Percentiles rank a stretch among this genome's conserved stretches.
Conservation (phyloP, 2,888 invertebrate genomes). For the Ormyrus thymus region DNA sequence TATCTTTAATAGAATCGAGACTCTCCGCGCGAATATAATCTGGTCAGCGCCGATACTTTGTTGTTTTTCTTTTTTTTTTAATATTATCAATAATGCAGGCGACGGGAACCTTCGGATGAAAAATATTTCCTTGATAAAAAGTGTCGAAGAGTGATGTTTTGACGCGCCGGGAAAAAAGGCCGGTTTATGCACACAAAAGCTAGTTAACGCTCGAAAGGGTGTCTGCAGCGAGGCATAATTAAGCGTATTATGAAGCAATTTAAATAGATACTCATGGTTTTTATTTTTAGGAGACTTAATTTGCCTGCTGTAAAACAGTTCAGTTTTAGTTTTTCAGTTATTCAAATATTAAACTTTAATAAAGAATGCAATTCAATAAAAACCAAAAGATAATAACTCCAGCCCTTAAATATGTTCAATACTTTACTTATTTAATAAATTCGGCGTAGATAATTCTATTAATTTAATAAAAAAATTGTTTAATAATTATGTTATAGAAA, state of each 20-base stretch:
- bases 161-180: constrained; percentile 14
- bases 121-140: constrained; percentile 10
- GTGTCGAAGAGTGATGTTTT: constrained; percentile 27
- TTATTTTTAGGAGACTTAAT: too few species aligned
- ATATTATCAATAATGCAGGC: constrained; percentile 9
- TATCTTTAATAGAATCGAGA: constrained; percentile 11
- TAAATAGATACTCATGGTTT: background rate
- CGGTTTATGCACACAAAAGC: constrained; percentile 14
- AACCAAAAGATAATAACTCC: too few species aligned
- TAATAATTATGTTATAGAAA: too few species aligned
- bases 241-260: constrained; percentile 6
- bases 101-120: background rate
- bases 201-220: constrained; percentile 49
- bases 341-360: too few species aligned
- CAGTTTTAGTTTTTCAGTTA: too few species aligned
- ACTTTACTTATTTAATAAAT: too few species aligned
- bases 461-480: too few species aligned
- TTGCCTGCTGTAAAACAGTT: too few species aligned
- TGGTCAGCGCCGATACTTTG: too few species aligned
- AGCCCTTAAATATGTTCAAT: too few species aligned
- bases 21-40: background rate
- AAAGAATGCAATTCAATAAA: too few species aligned
- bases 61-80: background rate
- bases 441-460: too few species aligned
- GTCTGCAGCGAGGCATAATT: constrained; percentile 32